Percentiles rank a stretch among this genome's conserved stretches.
These are phyloP conservation scores for Drosophila suzukii DNA, from an alignment of 1,140 invertebrate genomes.

Conservation along the genomic window DNA sequence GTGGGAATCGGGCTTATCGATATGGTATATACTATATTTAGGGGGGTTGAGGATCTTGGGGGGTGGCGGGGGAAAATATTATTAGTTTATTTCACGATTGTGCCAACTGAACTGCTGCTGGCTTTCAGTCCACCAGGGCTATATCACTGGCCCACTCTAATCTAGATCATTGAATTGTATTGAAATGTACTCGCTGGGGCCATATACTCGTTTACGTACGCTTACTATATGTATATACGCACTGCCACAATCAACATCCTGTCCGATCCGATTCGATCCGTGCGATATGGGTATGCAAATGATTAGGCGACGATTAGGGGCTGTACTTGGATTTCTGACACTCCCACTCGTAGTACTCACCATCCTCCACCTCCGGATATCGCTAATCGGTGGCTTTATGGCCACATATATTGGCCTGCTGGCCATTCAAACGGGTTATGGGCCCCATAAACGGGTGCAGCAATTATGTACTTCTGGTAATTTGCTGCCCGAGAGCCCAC, in stretches of 20 bases:
- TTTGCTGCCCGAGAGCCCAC: constrained; percentile 33
- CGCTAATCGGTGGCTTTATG: constrained; percentile 37
- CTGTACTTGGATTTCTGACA: constrained; percentile 25
- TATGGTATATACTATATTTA: background rate
- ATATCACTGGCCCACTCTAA: constrained; percentile 62
- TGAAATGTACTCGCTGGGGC: constrained; percentile 50
- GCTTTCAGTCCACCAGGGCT: constrained; percentile 1
- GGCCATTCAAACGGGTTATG: constrained; percentile 15
- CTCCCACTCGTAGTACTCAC: constrained; percentile 1
- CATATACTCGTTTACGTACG: constrained; percentile 35
- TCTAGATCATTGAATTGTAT: constrained; percentile 70
- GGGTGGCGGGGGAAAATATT: constrained; percentile 26
- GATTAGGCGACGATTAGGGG: constrained; percentile 46
- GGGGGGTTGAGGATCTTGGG: background rate
- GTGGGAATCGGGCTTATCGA: constrained; percentile 49
- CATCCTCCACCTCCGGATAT: background rate
- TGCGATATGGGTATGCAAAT: constrained; percentile 65
- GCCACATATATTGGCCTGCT: constrained; percentile 10
- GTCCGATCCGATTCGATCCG: constrained; percentile 52
- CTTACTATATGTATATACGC: constrained; percentile 22
- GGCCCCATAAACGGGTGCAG: constrained; percentile 34
- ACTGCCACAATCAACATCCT: constrained; percentile 69
- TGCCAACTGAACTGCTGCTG: constrained; percentile 22
- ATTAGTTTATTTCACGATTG: constrained; percentile 66
- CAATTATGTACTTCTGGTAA: constrained; percentile 50